Evolutionary conservation across 2,888 invertebrate genomes (phyloP).

Genomic region (Amblyteles armatorius): DNA sequence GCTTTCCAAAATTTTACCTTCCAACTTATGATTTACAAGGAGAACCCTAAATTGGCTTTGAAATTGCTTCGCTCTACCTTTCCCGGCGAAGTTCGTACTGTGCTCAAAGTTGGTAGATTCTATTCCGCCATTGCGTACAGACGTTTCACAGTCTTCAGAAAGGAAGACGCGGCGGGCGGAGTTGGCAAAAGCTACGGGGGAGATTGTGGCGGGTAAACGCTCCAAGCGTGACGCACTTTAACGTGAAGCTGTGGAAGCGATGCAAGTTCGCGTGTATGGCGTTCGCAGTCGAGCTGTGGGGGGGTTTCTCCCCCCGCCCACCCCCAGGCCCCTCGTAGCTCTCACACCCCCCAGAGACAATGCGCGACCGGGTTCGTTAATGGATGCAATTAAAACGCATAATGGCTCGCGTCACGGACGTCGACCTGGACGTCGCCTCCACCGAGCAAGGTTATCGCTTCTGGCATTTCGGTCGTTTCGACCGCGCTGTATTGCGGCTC

Average conservation of each 20-base stretch:
- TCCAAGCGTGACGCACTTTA: slow-evolving; percentile 44
- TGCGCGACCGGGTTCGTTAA: slow-evolving; percentile 73
- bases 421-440: slow-evolving; percentile 66
- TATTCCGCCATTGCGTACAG: slow-evolving; percentile 19
- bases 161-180: slow-evolving; percentile 26
- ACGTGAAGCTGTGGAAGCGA: slow-evolving; percentile 26
- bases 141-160: slow-evolving; percentile 18
- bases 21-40: slow-evolving; percentile 27
- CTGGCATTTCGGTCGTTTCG: slow-evolving; percentile 72
- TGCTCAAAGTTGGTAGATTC: slow-evolving; percentile 35
- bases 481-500: background rate
- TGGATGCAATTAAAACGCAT: slow-evolving; percentile 83
- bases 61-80: slow-evolving; percentile 37
- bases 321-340: slow-evolving; percentile 25
- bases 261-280: background rate
- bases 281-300: slow-evolving; percentile 3
- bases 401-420: slow-evolving; percentile 76
- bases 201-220: slow-evolving; percentile 21
- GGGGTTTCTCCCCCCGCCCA: background rate
- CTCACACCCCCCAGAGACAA: slow-evolving; percentile 56
- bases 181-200: slow-evolving; percentile 26
- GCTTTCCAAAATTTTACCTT: slow-evolving; percentile 22
- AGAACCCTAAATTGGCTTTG: slow-evolving; percentile 29
- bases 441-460: slow-evolving; percentile 76
- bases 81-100: slow-evolving; percentile 2